Percentiles rank a stretch among this genome's conserved stretches.
Conservation (phyloP, 2,113 vertebrate species). For the Platycercus adscitus region DNA sequence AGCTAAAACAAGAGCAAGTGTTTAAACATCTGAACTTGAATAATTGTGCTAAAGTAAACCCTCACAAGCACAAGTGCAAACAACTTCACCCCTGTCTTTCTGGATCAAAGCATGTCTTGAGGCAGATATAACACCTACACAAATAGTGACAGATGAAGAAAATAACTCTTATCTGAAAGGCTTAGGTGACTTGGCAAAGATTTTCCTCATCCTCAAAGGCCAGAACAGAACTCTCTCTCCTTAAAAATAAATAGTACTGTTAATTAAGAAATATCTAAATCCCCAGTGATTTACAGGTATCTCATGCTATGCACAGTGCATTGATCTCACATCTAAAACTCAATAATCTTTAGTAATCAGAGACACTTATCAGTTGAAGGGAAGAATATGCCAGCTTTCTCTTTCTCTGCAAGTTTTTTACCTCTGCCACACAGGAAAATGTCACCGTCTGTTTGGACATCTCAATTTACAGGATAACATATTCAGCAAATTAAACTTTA, state of each 20-base stretch:
- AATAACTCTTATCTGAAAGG: neutral
- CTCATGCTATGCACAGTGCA: fast-evolving
- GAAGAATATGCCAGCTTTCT: neutral
- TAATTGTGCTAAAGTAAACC: neutral
- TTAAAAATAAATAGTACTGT: neutral
- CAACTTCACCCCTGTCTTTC: neutral
- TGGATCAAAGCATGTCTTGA: neutral
- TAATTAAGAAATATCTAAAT: neutral
- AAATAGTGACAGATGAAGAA: neutral
- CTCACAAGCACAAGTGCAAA: neutral
- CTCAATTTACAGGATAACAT: neutral
- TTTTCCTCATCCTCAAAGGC: neutral
- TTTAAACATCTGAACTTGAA: neutral
- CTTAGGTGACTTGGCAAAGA: neutral
- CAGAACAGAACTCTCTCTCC: neutral
- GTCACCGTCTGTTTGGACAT: neutral
- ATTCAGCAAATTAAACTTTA: neutral
- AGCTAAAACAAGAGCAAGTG: neutral
- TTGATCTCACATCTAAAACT: neutral
- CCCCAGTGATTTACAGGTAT: neutral
- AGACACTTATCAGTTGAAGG: neutral
- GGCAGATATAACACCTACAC: neutral
- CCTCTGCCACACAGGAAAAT: neutral
- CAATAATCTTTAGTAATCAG: neutral
- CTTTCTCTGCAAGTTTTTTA: neutral